Base-by-base conservation (phyloP, 2,888 invertebrate species). In the Melanostoma mellinum region DNA sequence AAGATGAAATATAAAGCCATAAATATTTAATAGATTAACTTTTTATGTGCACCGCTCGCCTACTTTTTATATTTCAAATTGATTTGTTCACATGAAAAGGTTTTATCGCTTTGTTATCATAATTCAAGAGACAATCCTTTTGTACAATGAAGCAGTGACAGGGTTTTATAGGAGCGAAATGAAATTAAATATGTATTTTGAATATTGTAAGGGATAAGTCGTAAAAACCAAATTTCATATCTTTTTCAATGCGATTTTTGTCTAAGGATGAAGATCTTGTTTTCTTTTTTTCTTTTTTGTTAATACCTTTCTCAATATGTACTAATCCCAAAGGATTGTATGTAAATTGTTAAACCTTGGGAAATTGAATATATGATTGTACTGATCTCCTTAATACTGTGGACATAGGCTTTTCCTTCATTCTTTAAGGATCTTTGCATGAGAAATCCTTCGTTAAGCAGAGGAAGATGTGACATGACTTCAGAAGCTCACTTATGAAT, bases 1-100 rank as follows among this genome's bases (percentile, higher is more conserved):
- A 8, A 55, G 50, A 52, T 42, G 53, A 42, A 73, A 73, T 67
- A 79, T 74, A 73, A 79, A 73, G 79, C 68, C 79, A 79, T 79
- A 79, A 79, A 79, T 79, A 68, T 79, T 79, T 79, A 68, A 79
- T 73, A 79, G 65, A 72, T 79, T 73, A 73, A 55, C 68, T 68
- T 73, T 78, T 77, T 63, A 68, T 60, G 55, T 55, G 3, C 42
- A 0, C 20, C 1, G 20, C n/a, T n/a, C n/a, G 20, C 20, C 20
- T 42, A 58, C 55, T 67, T 61, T 73, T 63, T 67, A 68, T 78
- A 60, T 65, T 52, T 67, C 58, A 72, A 72, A 73, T 79, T 79
- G 79, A 79, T 74, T 73, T 79, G 73, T 79, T 67, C 61, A 73
- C 79, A 48, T 67, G 67, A 55, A 38, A 52, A 53, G 78, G 65